Conservation (phyloP, 2,797 vertebrate species). For the Vultur gryphus region DNA sequence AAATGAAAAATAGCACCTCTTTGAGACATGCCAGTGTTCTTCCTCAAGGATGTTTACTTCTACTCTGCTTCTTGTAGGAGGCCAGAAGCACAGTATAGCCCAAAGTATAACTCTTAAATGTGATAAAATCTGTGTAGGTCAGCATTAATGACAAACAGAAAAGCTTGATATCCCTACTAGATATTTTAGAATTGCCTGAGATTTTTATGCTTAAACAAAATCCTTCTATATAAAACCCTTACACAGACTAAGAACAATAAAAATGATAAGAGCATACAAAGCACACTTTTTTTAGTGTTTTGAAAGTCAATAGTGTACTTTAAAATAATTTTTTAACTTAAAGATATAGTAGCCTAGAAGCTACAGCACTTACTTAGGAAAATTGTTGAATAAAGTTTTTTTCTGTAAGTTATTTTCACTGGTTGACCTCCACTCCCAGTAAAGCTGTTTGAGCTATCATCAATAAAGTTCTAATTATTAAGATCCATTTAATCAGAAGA, state of each 20-base stretch:
- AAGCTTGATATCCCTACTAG: not conserved
- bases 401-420: not conserved
- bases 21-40: not conserved
- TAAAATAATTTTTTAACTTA: not conserved
- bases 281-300: not conserved
- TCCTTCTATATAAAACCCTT: not conserved
- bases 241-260: not conserved
- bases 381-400: not conserved
- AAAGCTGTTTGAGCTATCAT: not conserved
- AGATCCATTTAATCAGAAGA: not conserved
- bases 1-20: not conserved
- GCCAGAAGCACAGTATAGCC: not conserved
- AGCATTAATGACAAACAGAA: not conserved
- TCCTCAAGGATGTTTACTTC: not conserved
- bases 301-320: not conserved
- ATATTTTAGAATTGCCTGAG: not conserved
- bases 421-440: not conserved
- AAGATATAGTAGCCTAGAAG: not conserved
- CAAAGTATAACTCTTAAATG: not conserved
- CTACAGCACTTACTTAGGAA: not conserved
- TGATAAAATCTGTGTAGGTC: not conserved
- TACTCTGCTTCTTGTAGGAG: not conserved
- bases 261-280: not conserved
- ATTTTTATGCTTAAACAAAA: not conserved
- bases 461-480: not conserved